Conservation (phyloP, 2,113 vertebrate genomes). For the Protomyctophum bolini region DNA sequence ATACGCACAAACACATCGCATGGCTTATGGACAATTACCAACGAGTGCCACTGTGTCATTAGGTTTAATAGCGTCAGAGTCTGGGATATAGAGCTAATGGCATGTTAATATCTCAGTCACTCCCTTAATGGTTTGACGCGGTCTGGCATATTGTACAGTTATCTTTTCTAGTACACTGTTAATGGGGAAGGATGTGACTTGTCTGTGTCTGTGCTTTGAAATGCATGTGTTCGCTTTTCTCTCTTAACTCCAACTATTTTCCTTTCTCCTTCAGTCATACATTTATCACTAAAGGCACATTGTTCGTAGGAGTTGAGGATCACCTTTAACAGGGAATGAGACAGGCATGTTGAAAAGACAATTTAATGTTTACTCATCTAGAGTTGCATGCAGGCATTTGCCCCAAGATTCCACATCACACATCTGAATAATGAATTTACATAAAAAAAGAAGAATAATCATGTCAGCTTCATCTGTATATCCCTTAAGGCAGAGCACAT, state of each 20-base stretch:
- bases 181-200: neutral
- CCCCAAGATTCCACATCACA: constrained; percentile 16
- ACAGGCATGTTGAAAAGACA: constrained; percentile 43
- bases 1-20: constrained; percentile 18
- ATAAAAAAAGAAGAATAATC: too few relatives aligned
- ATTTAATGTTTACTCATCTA: constrained; percentile 28
- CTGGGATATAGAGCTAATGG: constrained; percentile 48
- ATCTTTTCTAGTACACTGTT: constrained; percentile 15
- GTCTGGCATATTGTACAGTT: constrained; percentile 38
- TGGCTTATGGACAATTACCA: constrained; percentile 44
- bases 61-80: constrained; percentile 47
- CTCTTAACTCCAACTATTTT: neutral
- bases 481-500: too few relatives aligned
- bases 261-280: neutral
- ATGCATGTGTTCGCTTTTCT: constrained; percentile 7
- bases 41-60: constrained; percentile 43
- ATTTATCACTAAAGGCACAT: constrained; percentile 25
- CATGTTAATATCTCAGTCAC: constrained; percentile 51
- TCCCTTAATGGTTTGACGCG: constrained; percentile 36
- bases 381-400: neutral
- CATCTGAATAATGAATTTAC: too few relatives aligned
- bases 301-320: constrained; percentile 35
- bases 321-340: constrained; percentile 48
- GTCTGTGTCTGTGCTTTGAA: constrained; percentile 18
- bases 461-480: too few relatives aligned